A percentile compares a stretch with the other conserved stretches of the same genome.
Evolutionary conservation across 2,113 vertebrate species (phyloP).

Genomic region (Pholis gunnellus): DNA sequence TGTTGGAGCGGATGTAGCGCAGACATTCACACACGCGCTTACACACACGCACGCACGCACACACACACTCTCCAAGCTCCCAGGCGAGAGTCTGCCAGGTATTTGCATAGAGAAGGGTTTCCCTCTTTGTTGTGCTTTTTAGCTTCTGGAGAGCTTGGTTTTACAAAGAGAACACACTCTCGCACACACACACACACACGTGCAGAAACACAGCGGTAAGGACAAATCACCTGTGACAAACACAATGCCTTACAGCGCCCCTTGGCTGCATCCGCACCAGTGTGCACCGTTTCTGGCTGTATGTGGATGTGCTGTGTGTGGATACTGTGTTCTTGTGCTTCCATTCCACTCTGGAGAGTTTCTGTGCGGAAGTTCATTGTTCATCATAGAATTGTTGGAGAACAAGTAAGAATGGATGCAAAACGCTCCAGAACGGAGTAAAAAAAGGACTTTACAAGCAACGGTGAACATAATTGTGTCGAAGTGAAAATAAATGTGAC

Average conservation of each 20-base stretch:
- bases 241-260: conserved; percentile 42
- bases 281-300: conserved; percentile 2
- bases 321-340: conserved; percentile 1
- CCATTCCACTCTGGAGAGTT: conserved; percentile 3
- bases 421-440: not conserved
- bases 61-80: conserved; percentile 33
- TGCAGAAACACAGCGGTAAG: conserved; percentile 46
- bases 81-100: conserved; percentile 63
- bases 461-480: not conserved
- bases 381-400: not conserved
- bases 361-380: conserved; percentile 5
- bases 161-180: conserved; percentile 38
- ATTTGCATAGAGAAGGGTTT: conserved; percentile 77
- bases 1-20: conserved; percentile 52
- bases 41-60: not conserved
- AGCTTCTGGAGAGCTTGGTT: conserved; percentile 54
- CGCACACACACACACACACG: conserved; percentile 9
- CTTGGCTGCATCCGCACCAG: conserved; percentile 33
- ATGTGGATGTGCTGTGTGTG: not conserved
- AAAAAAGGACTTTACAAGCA: not conserved
- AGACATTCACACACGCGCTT: conserved; percentile 21
- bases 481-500: conserved; percentile 3
- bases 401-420: not conserved
- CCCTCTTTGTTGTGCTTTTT: conserved; percentile 67
- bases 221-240: conserved; percentile 65